Percentiles rank a stretch among this genome's conserved stretches.
These are phyloP conservation scores for Anthopleura xanthogrammica DNA, from an alignment of 92 coral and sea anemone species.

Conservation along the genomic window DNA sequence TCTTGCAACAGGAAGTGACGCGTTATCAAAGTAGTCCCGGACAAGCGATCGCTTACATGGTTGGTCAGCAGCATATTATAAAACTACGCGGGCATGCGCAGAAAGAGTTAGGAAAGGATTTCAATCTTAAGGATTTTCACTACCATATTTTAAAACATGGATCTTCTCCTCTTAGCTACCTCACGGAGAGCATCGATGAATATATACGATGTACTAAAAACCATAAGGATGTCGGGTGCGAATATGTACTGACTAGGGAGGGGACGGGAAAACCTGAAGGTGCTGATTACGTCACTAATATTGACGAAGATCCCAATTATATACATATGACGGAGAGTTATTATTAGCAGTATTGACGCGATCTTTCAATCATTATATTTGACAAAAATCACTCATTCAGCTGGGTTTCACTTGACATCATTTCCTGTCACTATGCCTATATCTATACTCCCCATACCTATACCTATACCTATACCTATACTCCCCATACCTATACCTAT, in stretches of 20 bases:
- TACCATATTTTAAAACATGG: slow-evolving; percentile 79
- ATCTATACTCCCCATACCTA: too few species aligned
- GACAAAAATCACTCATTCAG: too few species aligned
- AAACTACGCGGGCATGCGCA: slow-evolving; percentile 68
- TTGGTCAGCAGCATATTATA: slow-evolving; percentile 75
- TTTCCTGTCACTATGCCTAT: too few species aligned
- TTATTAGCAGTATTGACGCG: background rate
- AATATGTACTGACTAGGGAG: slow-evolving; percentile 36
- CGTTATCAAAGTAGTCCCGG: slow-evolving; percentile 92
- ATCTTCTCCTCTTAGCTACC: slow-evolving; percentile 73
- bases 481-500: too few species aligned
- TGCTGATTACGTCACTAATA: background rate
- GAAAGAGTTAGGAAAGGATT: slow-evolving; percentile 51
- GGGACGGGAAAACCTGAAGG: background rate
- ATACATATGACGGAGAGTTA: background rate
- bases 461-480: too few species aligned
- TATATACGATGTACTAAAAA: slow-evolving; percentile 72
- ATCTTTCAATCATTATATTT: too few species aligned
- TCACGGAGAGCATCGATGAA: slow-evolving; percentile 69
- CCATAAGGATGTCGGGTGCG: slow-evolving; percentile 58
- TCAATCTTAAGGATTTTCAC: slow-evolving; percentile 85
- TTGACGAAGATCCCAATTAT: background rate
- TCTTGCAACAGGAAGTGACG: slow-evolving; percentile 74
- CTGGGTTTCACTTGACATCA: too few species aligned
- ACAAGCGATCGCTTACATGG: slow-evolving; percentile 90